Evolutionary conservation across 1,140 invertebrate genomes (phyloP).

Genomic region (Manduca sexta): DNA sequence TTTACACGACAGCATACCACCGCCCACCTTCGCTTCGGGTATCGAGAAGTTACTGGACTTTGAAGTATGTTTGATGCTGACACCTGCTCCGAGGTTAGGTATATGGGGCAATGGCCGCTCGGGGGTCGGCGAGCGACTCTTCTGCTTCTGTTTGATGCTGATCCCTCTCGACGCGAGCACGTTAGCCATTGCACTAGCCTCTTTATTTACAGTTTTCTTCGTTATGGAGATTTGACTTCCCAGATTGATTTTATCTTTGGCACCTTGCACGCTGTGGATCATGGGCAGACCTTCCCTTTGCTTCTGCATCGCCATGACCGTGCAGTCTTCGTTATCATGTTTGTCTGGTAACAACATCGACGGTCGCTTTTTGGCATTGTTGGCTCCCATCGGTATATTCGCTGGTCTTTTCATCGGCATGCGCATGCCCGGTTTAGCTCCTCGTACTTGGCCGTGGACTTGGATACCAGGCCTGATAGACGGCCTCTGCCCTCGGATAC

Average conservation of each 20-base stretch:
- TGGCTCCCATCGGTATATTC: not conserved
- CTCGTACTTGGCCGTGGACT: constrained; percentile 54
- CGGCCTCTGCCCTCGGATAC: constrained; percentile 42
- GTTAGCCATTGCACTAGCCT: constrained; percentile 82
- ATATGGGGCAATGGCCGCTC: constrained; percentile 58
- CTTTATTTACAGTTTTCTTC: constrained; percentile 76
- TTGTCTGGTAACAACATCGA: constrained; percentile 67
- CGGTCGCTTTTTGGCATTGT: constrained; percentile 38
- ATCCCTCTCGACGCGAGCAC: constrained; percentile 83
- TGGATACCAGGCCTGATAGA: constrained; percentile 53
- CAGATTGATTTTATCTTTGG: constrained; percentile 64
- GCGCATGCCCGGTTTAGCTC: constrained; percentile 37
- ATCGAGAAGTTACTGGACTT: constrained; percentile 62
- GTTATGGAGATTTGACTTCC: constrained; percentile 76
- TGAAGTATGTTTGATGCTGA: constrained; percentile 77
- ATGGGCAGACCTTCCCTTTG: constrained; percentile 81
- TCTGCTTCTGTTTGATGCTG: constrained; percentile 79
- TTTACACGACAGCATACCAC: constrained; percentile 52
- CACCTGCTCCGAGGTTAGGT: constrained; percentile 81
- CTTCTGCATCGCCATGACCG: constrained; percentile 80
- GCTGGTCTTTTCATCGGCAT: constrained; percentile 61
- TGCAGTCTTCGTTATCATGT: constrained; percentile 70
- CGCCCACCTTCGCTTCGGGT: constrained; percentile 60
- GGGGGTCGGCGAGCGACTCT: constrained; percentile 60
- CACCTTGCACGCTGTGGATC: constrained; percentile 82